Evolutionary conservation across 2,113 vertebrate species (phyloP).

Genomic region (Ovis aries): DNA sequence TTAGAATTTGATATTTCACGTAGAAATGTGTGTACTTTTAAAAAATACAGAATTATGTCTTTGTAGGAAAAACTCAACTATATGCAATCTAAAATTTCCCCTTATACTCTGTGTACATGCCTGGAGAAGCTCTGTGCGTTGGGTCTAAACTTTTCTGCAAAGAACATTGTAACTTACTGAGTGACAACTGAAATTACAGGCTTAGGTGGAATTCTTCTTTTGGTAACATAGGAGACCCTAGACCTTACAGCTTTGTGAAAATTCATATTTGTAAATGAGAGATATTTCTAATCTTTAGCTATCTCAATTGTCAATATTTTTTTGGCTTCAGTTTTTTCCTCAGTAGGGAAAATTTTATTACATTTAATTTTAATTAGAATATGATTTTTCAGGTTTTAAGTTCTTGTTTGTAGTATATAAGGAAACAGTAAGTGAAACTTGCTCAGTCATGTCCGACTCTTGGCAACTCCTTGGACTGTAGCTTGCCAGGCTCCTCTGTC

Average conservation of each 20-base stretch:
- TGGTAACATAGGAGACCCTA: not conserved
- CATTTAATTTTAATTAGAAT: constrained; percentile 33
- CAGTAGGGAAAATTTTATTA: constrained; percentile 1
- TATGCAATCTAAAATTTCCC: constrained; percentile 11
- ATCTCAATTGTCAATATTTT: not conserved
- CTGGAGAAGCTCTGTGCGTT: not conserved
- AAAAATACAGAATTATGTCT: not conserved
- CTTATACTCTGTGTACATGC: not conserved
- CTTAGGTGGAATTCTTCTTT: not conserved
- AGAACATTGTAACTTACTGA: not conserved
- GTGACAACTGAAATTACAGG: not conserved
- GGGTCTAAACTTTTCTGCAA: not conserved
- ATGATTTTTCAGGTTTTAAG: not conserved
- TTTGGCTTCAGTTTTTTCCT: not conserved
- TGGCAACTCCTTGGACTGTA: not conserved
- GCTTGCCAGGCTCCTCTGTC: not conserved
- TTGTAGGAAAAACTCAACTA: not conserved
- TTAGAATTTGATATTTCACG: not conserved
- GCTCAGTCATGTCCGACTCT: not conserved
- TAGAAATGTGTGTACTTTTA: not conserved
- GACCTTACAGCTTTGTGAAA: constrained; percentile 9
- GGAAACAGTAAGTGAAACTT: not conserved
- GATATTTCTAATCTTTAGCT: constrained; percentile 18
- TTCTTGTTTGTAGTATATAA: not conserved
- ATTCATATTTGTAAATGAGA: not conserved